Percentiles rank a stretch among this genome's conserved stretches.
Conservation (phyloP, 2,888 invertebrate genomes). For the Drosophila siamana region DNA sequence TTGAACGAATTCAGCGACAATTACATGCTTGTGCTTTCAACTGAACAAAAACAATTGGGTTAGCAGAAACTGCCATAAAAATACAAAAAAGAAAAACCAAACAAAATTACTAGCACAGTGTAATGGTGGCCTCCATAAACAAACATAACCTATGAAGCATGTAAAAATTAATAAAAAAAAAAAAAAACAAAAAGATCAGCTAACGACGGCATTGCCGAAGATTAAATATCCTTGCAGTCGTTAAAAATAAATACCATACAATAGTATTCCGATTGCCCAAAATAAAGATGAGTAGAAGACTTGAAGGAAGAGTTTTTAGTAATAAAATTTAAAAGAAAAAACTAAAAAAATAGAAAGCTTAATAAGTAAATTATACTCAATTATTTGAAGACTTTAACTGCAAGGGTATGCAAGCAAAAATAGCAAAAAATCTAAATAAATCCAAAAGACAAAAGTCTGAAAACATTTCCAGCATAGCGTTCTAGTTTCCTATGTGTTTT, state of each 20-base stretch:
- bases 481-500: slow-evolving; percentile 50
- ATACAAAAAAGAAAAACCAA: slow-evolving; percentile 8
- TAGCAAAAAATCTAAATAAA: background rate
- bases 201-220: slow-evolving; percentile 8
- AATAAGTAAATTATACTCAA: background rate
- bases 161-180: slow-evolving; percentile 15
- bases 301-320: no score
- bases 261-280: background rate
- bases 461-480: slow-evolving; percentile 31
- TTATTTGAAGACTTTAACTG: background rate
- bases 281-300: no score
- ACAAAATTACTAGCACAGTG: slow-evolving; percentile 55
- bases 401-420: slow-evolving; percentile 21
- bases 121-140: slow-evolving; percentile 45
- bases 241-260: background rate
- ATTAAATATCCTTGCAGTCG: slow-evolving; percentile 31
- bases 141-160: slow-evolving; percentile 40
- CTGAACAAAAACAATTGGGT: slow-evolving; percentile 41
- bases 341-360: background rate
- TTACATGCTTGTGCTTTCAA: slow-evolving; percentile 61
- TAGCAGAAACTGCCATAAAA: slow-evolving; percentile 10
- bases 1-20: slow-evolving; percentile 44
- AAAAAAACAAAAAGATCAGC: background rate
- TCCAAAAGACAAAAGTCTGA: background rate
- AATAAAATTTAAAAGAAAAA: background rate